Base-by-base conservation (phyloP, 2,888 invertebrate species). In the Periphyllus acericola region DNA sequence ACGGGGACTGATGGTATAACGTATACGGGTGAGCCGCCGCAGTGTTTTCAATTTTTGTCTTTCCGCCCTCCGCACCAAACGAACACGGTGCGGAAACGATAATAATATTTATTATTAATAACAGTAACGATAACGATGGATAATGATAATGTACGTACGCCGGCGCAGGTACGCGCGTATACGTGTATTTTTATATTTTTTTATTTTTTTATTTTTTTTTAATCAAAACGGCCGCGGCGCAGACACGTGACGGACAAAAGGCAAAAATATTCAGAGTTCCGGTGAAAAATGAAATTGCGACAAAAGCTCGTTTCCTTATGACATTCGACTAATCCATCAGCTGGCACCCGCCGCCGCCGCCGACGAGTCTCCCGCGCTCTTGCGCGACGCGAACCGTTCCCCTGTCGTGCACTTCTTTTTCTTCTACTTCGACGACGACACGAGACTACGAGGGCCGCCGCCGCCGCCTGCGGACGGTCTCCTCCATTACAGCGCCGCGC, bases 291-390 rank as follows among this genome's bases (percentile, higher is more conserved):
- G 80, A 87, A 87, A 87, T 81, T 60, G 74, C 60, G 40, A 81
- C 87, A 81, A 81, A 74, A 85, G 68, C 68, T 34, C 84, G 84
- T 78, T 78, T 85, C 46, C 84, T 68, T 52, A 21, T 85, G 84
- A 78, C 78, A 78, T 85, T 85, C 68, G 66, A 34, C 84, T 85
- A 85, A 85, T 85, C 84, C 76, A 85, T 85, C 84, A 85, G 84
- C 60, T 1, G 32, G 34, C 34, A 19, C 55, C 36, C 55, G 14
- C 32, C 29, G 25, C 60, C 29, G 29, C 9, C 17, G 29, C 19
- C 32, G n/a, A 17, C 36, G 6, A 36, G 46, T 14, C 46, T 1
- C 46, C 46, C 11, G 8, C 32, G 21, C 32, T 34, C 78, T 79
- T 3, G 17, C 29, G 40, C 34, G 11, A 46, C 46, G 46, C 46